These are phyloP conservation scores for Platycheirus rosarum DNA, from an alignment of 2,888 invertebrate genomes.

Conservation along the genomic window DNA sequence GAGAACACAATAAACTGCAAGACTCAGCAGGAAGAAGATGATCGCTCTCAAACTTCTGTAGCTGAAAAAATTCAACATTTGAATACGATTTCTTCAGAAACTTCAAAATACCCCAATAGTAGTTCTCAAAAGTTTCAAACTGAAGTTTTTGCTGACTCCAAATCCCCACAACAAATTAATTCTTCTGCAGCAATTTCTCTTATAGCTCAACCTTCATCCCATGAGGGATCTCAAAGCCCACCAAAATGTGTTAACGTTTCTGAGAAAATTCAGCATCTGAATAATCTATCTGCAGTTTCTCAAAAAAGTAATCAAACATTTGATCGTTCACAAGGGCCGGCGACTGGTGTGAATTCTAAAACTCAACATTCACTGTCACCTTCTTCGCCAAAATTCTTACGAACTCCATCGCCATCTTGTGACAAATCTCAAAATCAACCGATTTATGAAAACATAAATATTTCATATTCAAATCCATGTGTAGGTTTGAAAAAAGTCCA, in stretches of 20 bases:
- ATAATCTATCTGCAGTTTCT: conserved; percentile 1
- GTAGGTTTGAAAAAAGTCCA: conserved; percentile 23
- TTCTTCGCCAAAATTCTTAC: neutral
- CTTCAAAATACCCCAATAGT: too few species aligned
- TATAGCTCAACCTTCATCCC: neutral
- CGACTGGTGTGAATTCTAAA: neutral
- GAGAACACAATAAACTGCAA: neutral
- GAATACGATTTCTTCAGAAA: neutral
- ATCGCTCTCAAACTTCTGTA: too few species aligned
- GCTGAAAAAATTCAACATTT: too few species aligned
- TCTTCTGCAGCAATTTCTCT: neutral
- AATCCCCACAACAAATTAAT: neutral
- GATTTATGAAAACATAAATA: conserved; percentile 48
- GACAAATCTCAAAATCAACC: conserved; percentile 15
- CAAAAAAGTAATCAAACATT: neutral
- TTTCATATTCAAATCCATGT: conserved; percentile 2
- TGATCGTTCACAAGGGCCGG: neutral
- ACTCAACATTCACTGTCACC: neutral
- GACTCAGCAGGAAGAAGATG: too few species aligned
- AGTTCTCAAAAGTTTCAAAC: too few species aligned
- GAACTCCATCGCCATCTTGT: neutral
- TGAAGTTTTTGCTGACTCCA: too few species aligned
- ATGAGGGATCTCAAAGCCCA: conserved; percentile 4
- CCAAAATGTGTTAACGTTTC: conserved; percentile 20
- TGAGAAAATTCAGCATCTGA: neutral